Evolutionary conservation across 30 jellyfish, hydroid and myxozoan species (phyloP), one percentile per base, ranked within the genome.

Genomic region (Calvadosia cruxmelitensis): DNA sequence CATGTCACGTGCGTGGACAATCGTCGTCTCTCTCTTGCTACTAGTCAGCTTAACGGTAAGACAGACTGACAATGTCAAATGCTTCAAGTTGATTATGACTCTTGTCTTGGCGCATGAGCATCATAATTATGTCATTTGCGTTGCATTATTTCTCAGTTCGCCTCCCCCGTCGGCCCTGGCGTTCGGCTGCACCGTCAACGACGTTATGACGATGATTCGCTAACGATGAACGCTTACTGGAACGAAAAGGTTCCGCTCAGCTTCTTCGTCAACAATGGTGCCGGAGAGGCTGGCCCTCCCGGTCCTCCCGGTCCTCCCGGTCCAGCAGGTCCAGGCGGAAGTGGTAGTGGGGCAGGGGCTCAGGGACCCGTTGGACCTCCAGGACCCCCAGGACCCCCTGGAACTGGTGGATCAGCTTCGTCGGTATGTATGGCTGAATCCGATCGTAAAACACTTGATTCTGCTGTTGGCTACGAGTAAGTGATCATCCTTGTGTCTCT

Each of bases 211-310:
- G 57, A 42, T 42, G 57, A 42, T 42, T 5, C 20, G 57, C 15
- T 20, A 10, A 10, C 10, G 57, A 5, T 42, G 15, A 42, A 42
- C 20, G 10, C 10, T 20, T 42, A 42, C 20, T 42, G 57, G 57
- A 42, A 42, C 20, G 20, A 77, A 69, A 77, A 62, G 0, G 29
- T 72, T 52, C 88, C 95, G 29, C 79, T 84, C 33, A 93, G 95
- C 16, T 84, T 84, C 88, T 84, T 84, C 84, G 75, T 84, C 67
- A 77, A 68, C 71, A 69, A 52, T 77, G 87, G 87, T 31, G 76
- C 88, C 12, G 82, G 64, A 10, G 87, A 64, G 1, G 75, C 83
- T 25, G 95, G 95, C 28, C 76, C 52, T 2, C 79, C 64, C 0
- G 83, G 29, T 13, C 50, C 85, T 10, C 86, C 86, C 36, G 86